Base-by-base conservation (phyloP, 2,888 invertebrate genomes). In the Chorisops tibialis region DNA sequence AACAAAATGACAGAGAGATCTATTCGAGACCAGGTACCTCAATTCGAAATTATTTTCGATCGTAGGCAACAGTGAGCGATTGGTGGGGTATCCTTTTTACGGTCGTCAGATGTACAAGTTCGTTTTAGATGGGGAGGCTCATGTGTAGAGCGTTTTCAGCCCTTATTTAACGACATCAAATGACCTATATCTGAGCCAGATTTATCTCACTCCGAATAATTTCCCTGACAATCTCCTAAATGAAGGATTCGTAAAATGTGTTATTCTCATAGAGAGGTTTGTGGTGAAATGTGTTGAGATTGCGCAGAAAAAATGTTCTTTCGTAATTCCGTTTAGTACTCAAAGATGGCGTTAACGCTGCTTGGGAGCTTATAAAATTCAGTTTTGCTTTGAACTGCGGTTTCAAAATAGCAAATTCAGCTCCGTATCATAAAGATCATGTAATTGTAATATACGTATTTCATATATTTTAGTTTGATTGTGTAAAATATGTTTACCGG, bases 141-240 rank as follows among this genome's bases (percentile, higher is more conserved):
- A 59, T 54, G 59, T 59, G 39, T 48, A 49, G 54, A 61, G 58
- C 61, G 61, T 45, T 61, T 63, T 47, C 47, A 58, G 61, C 19
- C 62, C 9, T 64, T 60, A 16, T 52, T 56, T 62, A 56, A 64
- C 59, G 59, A 64, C 62, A 62, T 62, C 62, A 59, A 60, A 56
- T 64, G 64, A 64, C 64, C 64, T 64, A 64, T 51, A 62, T 64
- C 64, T 50, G 59, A 52, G 59, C 59, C 62, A 64, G 62, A 64
- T 64, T 64, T 64, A 62, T 64, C 49, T 60, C 49, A 49, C 62
- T 59, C 52, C 56, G 18, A 12, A 19, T 9, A 47, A 41, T 30
- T 30, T 30, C 9, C 30, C 5, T 30, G 43, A 19, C 56, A 45
- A n/a, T 56, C 45, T 45, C 56, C 43, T 38, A 30, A 30, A 30